Evolutionary conservation across 2,888 invertebrate genomes (phyloP).

Genomic region (Loripinus fragilis): DNA sequence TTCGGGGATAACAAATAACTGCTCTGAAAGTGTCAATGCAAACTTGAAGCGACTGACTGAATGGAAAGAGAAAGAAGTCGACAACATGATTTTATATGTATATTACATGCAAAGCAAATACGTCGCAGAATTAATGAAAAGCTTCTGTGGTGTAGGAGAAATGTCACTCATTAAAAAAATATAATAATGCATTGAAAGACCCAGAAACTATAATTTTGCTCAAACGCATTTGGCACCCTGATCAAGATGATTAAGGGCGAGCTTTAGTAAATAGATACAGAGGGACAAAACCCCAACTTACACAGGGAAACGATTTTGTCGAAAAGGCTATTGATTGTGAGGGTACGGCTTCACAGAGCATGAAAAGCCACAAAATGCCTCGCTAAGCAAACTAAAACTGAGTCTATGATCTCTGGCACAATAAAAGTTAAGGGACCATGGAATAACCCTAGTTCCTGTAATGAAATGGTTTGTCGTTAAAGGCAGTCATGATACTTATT

Average conservation of each 20-base stretch:
- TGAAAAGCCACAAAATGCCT: not conserved
- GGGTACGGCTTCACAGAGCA: not conserved
- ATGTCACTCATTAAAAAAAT: not conserved
- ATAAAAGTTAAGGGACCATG: not conserved
- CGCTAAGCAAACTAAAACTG: not conserved
- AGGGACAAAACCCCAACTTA: not conserved
- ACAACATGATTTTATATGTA: slow-evolving; percentile 34
- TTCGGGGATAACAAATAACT: slow-evolving; percentile 41
- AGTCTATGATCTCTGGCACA: not conserved
- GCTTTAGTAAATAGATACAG: not conserved
- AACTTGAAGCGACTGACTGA: slow-evolving; percentile 28
- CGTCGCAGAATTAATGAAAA: slow-evolving; percentile 6
- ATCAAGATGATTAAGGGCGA: slow-evolving; percentile 8
- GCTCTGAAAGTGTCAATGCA: slow-evolving; percentile 30
- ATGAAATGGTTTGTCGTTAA: not conserved
- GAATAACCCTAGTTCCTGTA: not conserved
- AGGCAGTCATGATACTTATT: not conserved
- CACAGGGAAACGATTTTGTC: not conserved
- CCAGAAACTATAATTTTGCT: slow-evolving; percentile 5
- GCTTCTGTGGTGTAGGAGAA: slow-evolving; percentile 17
- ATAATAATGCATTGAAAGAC: slow-evolving; percentile 16
- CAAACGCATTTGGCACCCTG: slow-evolving; percentile 23
- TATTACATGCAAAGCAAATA: slow-evolving; percentile 24
- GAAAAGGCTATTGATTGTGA: not conserved
- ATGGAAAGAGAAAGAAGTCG: slow-evolving; percentile 26